Conservation (phyloP, 2,113 vertebrate genomes). For the Periophthalmodon schlosseri region DNA sequence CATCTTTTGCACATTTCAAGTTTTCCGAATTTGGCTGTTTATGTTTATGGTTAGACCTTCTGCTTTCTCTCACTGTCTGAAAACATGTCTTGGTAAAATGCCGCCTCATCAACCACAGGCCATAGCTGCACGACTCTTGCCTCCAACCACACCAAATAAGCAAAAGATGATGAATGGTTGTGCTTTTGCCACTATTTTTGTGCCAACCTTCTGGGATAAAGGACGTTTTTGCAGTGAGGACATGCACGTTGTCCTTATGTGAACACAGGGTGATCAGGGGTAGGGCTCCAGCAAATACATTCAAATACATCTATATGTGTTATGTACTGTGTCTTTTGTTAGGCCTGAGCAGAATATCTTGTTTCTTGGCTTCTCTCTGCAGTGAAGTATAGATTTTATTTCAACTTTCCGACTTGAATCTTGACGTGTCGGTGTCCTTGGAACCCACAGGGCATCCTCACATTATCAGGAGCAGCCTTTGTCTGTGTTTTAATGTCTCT, state of each 20-base stretch:
- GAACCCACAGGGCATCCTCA: neutral
- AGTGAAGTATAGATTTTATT: neutral
- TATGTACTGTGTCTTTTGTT: neutral
- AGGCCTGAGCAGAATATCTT: neutral
- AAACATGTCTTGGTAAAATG: neutral
- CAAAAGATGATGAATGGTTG: neutral
- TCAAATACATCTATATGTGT: neutral
- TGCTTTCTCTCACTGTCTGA: neutral
- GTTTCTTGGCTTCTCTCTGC: neutral
- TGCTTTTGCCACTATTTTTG: neutral
- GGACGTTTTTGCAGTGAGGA: slow-evolving; percentile 1
- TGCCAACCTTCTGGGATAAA: neutral
- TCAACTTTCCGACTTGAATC: neutral
- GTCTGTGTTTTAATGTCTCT: neutral
- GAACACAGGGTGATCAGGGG: neutral
- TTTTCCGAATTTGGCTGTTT: neutral
- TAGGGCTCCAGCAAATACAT: neutral
- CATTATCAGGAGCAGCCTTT: slow-evolving; percentile 2
- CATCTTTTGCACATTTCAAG: neutral
- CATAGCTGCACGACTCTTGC: neutral
- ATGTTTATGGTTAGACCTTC: neutral
- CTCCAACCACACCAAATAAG: neutral
- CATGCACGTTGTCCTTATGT: slow-evolving; percentile 7
- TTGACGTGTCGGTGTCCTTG: neutral
- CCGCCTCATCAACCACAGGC: neutral